Base-by-base conservation (phyloP, 2,113 vertebrate genomes). In the Mellivora capensis region DNA sequence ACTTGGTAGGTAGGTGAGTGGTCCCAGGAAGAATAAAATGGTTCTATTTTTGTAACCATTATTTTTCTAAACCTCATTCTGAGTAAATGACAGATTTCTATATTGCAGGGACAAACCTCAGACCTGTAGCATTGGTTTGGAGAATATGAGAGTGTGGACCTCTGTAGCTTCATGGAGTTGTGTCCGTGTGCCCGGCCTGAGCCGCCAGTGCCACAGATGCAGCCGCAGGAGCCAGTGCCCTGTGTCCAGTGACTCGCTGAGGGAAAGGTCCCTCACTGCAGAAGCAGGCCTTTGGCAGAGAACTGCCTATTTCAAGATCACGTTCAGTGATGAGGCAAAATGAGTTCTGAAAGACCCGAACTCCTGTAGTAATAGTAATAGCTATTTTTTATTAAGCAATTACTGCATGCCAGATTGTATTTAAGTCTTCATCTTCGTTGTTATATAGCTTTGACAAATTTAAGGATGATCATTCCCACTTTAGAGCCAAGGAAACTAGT, bases 11-110 rank as follows among this genome's bases (percentile, higher is more conserved):
- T 93, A 82, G 90, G 91, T 84, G 57, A 96, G 92, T 87, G 69
- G 91, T 79, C 71, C 57, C 69, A 47, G 49, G 90, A 95, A 90
- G 87, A 84, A 84, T n/a, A 62, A 93, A 93, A 85, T 39, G 82
- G n/a, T 89, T 95, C 93, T 97, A 47, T 90, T 96, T 96, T 93
- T 94, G 80, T 86, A 94, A 67, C 95, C 62, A 34, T 47, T 92
- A 74, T 83, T 96, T 94, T 97, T 76, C 47, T 94, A 61, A 96
- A 34, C 52, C 49, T 74, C 85, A 31, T 82, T 88, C 64, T 14
- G 82, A 57, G 59, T 90, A 74, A 83, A 44, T 85, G 77, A 37
- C n/a, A 74, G 20, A 39, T 94, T 86, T 93, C 83, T 62, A 0
- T 76, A 13, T 64, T 82, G 37, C 8, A 0, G 54, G 47, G 29